phyloP scores from a whole-genome alignment of 2,888 invertebrate species.

The Lasioglossum marginatum region DNA sequence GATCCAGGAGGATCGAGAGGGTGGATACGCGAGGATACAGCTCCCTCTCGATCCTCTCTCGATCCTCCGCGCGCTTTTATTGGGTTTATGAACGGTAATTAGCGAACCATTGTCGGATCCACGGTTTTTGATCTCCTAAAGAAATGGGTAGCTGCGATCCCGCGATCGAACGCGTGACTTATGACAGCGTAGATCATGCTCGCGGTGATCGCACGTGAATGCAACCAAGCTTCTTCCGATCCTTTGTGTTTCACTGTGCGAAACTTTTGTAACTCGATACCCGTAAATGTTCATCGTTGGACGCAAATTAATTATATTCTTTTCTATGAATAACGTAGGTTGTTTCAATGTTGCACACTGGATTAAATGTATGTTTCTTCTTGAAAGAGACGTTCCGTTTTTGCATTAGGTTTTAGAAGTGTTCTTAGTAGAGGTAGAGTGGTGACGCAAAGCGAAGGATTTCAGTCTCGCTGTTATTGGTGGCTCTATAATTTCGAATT shows the following conservation, averaged over 20 bases:
- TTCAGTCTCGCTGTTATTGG: not conserved
- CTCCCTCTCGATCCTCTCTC: conserved; percentile 7
- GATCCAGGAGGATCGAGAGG: conserved; percentile 31
- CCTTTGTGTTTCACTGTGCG: not conserved
- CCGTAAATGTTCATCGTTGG: not conserved
- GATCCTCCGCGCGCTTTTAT: conserved; percentile 14
- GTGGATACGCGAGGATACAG: conserved; percentile 11
- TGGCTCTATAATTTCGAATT: conserved; percentile 1
- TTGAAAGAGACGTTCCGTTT: not conserved
- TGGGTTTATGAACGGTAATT: conserved; percentile 10
- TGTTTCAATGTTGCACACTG: not conserved
- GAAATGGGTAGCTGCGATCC: conserved; percentile 10
- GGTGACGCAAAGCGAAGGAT: not conserved
- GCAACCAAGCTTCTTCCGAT: not conserved
- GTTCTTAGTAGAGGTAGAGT: not conserved
- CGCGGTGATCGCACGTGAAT: not conserved
- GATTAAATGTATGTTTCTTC: not conserved
- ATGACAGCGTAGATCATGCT: conserved; percentile 10
- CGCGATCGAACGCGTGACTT: conserved; percentile 4
- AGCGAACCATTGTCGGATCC: not conserved
- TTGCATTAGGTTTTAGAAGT: not conserved
- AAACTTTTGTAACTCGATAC: not conserved
- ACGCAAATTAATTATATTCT: not conserved
- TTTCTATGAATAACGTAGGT: not conserved
- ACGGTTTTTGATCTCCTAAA: not conserved